Conservation (phyloP, 1,140 invertebrate species). For the Lepidurus apus region DNA sequence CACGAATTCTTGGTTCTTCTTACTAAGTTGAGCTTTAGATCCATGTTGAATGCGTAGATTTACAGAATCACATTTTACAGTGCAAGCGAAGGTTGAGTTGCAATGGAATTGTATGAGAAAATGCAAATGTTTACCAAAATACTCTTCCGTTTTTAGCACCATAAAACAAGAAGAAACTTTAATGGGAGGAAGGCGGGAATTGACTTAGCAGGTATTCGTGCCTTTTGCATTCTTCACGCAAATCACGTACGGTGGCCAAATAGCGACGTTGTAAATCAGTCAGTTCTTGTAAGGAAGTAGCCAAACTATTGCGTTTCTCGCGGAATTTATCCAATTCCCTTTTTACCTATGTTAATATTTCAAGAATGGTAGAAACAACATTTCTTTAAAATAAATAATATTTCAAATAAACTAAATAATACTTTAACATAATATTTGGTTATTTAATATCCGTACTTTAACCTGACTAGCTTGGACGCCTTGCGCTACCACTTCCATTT, state of each 20-base stretch:
- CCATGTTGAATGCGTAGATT: background rate
- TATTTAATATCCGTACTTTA: conserved; percentile 54
- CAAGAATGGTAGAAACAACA: background rate
- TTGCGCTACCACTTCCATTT: conserved; percentile 80
- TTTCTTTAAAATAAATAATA: background rate
- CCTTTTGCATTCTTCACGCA: conserved; percentile 2
- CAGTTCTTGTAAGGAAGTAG: background rate
- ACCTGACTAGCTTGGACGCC: conserved; percentile 72
- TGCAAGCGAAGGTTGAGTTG: background rate
- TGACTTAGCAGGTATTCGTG: background rate
- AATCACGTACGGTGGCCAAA: background rate
- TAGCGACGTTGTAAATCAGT: background rate
- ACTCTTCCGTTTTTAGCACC: background rate
- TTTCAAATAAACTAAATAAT: conserved; percentile 38
- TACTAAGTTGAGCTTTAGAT: background rate
- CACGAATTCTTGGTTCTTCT: background rate
- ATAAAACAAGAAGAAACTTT: background rate
- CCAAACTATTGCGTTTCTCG: conserved; percentile 11
- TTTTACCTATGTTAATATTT: conserved; percentile 26
- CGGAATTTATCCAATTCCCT: conserved; percentile 24
- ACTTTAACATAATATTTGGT: conserved; percentile 7
- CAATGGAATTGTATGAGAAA: conserved; percentile 18
- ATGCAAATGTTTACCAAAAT: conserved; percentile 4
- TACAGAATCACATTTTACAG: conserved; percentile 1
- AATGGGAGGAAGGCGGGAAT: background rate